Conservation (phyloP, 2,888 invertebrate species). For the Aphidius colemani region DNA sequence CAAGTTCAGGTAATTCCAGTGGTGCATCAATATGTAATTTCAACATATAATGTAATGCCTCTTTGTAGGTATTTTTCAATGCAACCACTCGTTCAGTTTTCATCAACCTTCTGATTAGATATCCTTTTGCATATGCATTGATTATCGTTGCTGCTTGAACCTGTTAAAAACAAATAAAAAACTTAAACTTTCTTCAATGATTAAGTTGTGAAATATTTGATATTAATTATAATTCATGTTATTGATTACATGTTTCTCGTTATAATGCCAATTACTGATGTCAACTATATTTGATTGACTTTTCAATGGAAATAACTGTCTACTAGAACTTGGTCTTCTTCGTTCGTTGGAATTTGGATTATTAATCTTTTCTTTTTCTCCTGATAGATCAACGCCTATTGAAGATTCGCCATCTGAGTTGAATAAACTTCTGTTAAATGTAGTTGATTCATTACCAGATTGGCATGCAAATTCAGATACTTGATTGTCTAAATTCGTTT, state of each 20-base stretch:
- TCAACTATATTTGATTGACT: conserved; percentile 44
- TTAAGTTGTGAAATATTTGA: no score
- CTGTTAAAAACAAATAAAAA: no score
- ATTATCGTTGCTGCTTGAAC: conserved; percentile 70
- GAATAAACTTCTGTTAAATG: conserved; percentile 25
- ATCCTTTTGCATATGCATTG: conserved; percentile 75
- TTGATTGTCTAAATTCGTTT: no score
- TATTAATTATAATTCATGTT: no score
- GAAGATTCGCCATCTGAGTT: conserved; percentile 24
- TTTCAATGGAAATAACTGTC: conserved; percentile 50
- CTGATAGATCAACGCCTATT: conserved; percentile 7
- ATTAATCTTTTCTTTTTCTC: background rate
- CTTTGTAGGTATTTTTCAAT: conserved; percentile 79
- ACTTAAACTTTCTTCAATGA: no score
- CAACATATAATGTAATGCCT: conserved; percentile 77
- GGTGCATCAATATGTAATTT: conserved; percentile 70
- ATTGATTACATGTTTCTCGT: conserved; percentile 51
- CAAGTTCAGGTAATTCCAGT: conserved; percentile 65
- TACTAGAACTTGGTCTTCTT: conserved; percentile 40
- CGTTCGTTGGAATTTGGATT: no score
- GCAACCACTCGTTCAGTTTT: conserved; percentile 79
- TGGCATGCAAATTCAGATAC: no score
- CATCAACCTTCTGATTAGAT: conserved; percentile 79
- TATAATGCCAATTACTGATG: conserved; percentile 47
- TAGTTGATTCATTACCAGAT: no score